These are phyloP conservation scores for Ormyrus thymus DNA, from an alignment of 2,888 invertebrate genomes.

Conservation along the genomic window DNA sequence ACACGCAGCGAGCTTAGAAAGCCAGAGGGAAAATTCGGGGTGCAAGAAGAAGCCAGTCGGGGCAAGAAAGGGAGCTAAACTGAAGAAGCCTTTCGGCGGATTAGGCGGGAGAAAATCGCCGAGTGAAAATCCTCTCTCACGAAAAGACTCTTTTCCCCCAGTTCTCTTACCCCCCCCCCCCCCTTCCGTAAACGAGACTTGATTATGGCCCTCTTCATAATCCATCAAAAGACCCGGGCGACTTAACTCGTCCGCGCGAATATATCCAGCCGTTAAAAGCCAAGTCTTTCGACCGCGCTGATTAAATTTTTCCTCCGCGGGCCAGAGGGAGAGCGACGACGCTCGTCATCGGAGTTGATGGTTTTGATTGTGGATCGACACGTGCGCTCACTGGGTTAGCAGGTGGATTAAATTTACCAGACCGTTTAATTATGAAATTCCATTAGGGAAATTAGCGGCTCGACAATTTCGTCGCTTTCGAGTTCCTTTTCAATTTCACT, in stretches of 20 bases:
- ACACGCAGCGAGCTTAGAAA: slow-evolving; percentile 36
- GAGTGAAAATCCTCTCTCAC: slow-evolving; percentile 59
- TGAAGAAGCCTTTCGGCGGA: slow-evolving; percentile 57
- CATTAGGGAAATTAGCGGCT: too few relatives aligned
- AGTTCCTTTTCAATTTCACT: too few relatives aligned
- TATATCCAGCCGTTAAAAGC: too few relatives aligned
- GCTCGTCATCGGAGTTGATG: too few relatives aligned
- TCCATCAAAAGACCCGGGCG: slow-evolving; percentile 22
- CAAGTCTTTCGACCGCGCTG: slow-evolving; percentile 1
- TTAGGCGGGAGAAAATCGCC: slow-evolving; percentile 62
- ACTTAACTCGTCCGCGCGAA: slow-evolving; percentile 11
- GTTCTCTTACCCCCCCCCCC: too few relatives aligned
- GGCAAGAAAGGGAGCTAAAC: slow-evolving; percentile 9
- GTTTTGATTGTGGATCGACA: too few relatives aligned
- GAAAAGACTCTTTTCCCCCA: too few relatives aligned
- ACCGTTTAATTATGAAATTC: too few relatives aligned
- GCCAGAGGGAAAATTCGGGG: not conserved
- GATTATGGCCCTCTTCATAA: slow-evolving; percentile 33
- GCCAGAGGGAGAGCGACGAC: too few relatives aligned
- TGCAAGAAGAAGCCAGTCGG: not conserved
- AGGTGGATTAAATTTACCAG: too few relatives aligned
- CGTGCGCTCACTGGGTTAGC: too few relatives aligned
- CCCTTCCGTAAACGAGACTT: slow-evolving; percentile 2
- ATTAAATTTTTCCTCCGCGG: slow-evolving; percentile 26
- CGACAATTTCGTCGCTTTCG: too few relatives aligned